These are phyloP conservation scores for Atlantisia rogersi DNA, from an alignment of 2,113 vertebrate species.

Conservation along the genomic window DNA sequence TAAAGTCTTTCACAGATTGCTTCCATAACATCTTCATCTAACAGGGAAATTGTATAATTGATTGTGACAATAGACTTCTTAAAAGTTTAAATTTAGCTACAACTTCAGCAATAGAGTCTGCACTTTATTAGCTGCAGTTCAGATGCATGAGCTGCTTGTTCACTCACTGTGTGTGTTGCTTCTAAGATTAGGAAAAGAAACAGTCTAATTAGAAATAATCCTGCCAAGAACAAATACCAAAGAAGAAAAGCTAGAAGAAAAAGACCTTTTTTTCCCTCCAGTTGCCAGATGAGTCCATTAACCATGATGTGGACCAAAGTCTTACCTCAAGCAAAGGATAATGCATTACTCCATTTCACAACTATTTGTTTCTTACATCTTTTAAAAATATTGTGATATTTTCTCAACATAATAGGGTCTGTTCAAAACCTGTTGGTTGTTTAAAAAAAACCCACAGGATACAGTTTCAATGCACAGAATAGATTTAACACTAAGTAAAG, in stretches of 20 bases:
- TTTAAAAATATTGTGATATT: background rate
- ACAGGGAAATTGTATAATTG: background rate
- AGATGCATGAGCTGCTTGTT: background rate
- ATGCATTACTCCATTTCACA: background rate
- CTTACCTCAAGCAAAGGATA: constrained; percentile 48
- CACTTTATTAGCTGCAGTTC: constrained; percentile 20
- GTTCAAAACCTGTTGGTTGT: background rate
- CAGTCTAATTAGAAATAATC: constrained; percentile 53
- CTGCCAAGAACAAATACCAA: constrained; percentile 15
- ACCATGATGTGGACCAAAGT: background rate
- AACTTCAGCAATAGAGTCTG: background rate
- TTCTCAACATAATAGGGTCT: background rate
- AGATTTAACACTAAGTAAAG: background rate
- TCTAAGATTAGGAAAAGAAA: constrained; percentile 35
- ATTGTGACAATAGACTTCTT: background rate
- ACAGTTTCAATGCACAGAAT: background rate
- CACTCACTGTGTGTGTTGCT: background rate
- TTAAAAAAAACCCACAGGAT: background rate
- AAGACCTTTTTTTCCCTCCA: background rate
- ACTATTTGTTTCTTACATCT: background rate
- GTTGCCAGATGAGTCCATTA: constrained; percentile 6
- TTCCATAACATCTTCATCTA: background rate
- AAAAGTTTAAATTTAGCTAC: constrained; percentile 11
- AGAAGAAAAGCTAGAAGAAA: background rate
- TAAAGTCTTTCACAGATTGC: background rate